Conservation (phyloP, 2,113 vertebrate species). For the Sapajus apella region DNA sequence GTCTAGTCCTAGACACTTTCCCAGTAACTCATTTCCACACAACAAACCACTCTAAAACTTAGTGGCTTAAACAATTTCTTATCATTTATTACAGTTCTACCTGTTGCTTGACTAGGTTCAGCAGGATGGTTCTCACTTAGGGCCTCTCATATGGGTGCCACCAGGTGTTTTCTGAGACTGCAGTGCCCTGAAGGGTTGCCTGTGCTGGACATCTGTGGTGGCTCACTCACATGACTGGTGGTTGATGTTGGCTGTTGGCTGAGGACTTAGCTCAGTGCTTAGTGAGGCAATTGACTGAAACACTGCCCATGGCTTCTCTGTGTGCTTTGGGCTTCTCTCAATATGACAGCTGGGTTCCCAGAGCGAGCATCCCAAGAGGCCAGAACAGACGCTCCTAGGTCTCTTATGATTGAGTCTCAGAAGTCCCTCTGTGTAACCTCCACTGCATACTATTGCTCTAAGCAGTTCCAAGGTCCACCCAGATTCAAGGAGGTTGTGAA, state of each 20-base stretch:
- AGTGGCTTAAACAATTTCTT: background rate
- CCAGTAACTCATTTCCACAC: background rate
- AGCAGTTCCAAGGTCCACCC: too few relatives aligned
- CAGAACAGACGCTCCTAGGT: background rate
- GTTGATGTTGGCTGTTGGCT: background rate
- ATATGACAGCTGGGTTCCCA: background rate
- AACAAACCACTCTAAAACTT: background rate
- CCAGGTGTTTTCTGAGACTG: background rate
- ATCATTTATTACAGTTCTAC: background rate
- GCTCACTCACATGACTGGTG: background rate
- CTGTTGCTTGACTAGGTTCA: background rate
- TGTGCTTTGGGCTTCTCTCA: background rate
- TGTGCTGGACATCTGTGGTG: background rate
- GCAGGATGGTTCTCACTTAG: background rate
- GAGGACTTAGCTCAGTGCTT: background rate
- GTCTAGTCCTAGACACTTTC: background rate
- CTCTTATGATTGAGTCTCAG: background rate
- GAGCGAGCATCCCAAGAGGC: background rate
- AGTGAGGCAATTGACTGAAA: background rate
- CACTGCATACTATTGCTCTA: background rate
- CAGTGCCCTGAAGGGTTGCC: background rate
- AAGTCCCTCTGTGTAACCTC: background rate
- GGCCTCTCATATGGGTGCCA: background rate
- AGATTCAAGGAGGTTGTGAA: background rate
- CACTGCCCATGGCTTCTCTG: background rate